Evolutionary conservation across 2,888 invertebrate species (phyloP).

Genomic region (Melinaea menophilus): DNA sequence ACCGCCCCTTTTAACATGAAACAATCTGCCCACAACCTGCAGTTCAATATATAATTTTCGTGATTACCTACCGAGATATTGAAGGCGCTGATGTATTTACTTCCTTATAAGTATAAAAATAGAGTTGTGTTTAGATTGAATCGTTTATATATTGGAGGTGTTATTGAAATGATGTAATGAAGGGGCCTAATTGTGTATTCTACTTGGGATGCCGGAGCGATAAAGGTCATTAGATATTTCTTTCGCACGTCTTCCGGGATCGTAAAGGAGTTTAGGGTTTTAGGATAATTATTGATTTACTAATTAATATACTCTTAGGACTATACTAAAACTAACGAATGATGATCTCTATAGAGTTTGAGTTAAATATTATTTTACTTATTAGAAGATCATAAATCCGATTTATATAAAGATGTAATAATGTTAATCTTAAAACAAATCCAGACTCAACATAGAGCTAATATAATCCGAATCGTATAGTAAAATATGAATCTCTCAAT

Average conservation of each 20-base stretch:
- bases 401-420: not conserved
- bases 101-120: constrained; percentile 21
- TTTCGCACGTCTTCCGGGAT: constrained; percentile 41
- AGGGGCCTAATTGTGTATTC: constrained; percentile 75
- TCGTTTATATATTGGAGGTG: constrained; percentile 57
- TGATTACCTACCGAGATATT: constrained; percentile 46
- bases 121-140: constrained; percentile 34
- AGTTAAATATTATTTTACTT: not conserved
- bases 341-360: not conserved
- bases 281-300: not conserved
- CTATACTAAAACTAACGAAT: too few species aligned
- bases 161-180: constrained; percentile 76
- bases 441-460: too few species aligned
- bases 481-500: constrained; percentile 64
- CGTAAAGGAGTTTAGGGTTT: constrained; percentile 9
- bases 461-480: constrained; percentile 41
- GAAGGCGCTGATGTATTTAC: constrained; percentile 24
- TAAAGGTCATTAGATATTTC: constrained; percentile 45
- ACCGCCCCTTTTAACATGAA: constrained; percentile 63
- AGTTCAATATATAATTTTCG: constrained; percentile 44
- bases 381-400: not conserved
- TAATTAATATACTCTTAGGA: not conserved
- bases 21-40: constrained; percentile 44
- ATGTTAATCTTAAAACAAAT: too few species aligned
- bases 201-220: constrained; percentile 58